A percentile compares a stretch with the other conserved stretches of the same genome.
phyloP scores from a whole-genome alignment of 2,888 invertebrate species.

The Argyra leucocephala region DNA sequence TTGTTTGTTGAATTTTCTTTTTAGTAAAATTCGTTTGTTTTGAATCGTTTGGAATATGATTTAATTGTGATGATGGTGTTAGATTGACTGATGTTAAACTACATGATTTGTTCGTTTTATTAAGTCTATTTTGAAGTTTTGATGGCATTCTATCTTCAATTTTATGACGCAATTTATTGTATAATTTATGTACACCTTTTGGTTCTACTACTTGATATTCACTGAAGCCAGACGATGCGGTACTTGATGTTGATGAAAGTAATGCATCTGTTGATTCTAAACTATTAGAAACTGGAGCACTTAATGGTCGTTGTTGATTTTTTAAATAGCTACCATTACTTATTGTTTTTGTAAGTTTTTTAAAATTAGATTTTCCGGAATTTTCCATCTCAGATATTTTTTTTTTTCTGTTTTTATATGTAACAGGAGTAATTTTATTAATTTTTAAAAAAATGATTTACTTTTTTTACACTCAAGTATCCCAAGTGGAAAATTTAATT shows the following conservation, averaged over 20 bases:
- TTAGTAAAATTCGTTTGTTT: background rate
- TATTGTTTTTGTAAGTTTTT: background rate
- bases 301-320: background rate
- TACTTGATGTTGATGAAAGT: slow-evolving; percentile 10
- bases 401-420: background rate
- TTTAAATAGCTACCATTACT: background rate
- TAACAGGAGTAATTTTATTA: background rate
- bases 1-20: background rate
- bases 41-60: background rate
- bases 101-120: slow-evolving; percentile 30
- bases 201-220: slow-evolving; percentile 15
- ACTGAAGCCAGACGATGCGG: slow-evolving; percentile 14
- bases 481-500: background rate
- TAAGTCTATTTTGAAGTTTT: slow-evolving; percentile 34
- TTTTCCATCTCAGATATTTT: background rate
- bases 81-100: slow-evolving; percentile 25
- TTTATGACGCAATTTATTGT: slow-evolving; percentile 40
- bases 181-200: slow-evolving; percentile 35
- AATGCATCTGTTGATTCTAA: background rate
- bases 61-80: slow-evolving; percentile 17
- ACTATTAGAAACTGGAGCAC: background rate
- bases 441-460: too few relatives aligned
- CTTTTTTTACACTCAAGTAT: background rate
- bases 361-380: background rate
- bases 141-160: slow-evolving; percentile 40